These are phyloP conservation scores for Malacosoma neustria DNA, from an alignment of 2,888 invertebrate genomes.

Conservation along the genomic window DNA sequence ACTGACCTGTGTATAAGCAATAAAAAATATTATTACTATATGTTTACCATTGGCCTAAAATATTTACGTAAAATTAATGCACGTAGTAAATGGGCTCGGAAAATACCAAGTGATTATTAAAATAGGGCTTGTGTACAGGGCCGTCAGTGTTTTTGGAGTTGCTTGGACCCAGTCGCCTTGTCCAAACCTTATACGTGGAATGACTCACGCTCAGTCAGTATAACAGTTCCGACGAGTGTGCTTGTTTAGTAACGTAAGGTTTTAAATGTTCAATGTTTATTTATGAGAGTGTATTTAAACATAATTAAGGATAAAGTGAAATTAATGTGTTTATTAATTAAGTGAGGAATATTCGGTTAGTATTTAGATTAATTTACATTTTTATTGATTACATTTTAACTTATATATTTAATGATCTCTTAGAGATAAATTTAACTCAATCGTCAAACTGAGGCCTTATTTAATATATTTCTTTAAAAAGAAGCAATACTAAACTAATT, in stretches of 20 bases:
- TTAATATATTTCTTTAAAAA: too few relatives aligned
- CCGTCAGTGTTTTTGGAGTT: not conserved
- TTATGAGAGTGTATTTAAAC: not conserved
- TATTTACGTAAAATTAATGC: not conserved
- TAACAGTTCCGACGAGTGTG: not conserved
- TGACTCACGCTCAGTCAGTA: not conserved
- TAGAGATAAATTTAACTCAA: too few relatives aligned
- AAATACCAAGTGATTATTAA: not conserved
- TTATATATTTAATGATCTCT: too few relatives aligned
- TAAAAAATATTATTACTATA: too few relatives aligned
- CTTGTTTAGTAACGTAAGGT: not conserved
- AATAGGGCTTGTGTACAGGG: not conserved
- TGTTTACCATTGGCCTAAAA: too few relatives aligned
- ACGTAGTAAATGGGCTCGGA: not conserved
- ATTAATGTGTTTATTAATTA: not conserved
- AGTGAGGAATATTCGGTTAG: too few relatives aligned
- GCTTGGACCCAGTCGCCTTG: not conserved
- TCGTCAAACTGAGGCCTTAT: too few relatives aligned
- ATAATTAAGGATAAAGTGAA: not conserved
- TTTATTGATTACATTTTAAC: too few relatives aligned
- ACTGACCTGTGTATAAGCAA: too few relatives aligned
- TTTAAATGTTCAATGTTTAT: not conserved
- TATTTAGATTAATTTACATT: too few relatives aligned
- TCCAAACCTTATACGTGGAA: not conserved
- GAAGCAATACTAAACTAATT: too few relatives aligned